Base-by-base conservation (phyloP, 2,888 invertebrate genomes). In the Saturnia pavonia region DNA sequence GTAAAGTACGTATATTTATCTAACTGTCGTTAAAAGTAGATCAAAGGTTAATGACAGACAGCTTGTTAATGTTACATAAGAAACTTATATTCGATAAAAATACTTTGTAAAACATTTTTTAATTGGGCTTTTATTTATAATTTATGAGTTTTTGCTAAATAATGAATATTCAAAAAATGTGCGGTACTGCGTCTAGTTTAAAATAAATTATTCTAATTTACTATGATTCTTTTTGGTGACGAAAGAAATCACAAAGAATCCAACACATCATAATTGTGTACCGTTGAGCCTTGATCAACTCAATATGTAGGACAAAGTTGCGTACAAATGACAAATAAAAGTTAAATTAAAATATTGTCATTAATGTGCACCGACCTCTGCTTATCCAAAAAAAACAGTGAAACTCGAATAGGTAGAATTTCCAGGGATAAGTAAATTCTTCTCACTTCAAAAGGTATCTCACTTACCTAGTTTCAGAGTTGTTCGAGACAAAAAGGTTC, bases 41-140 rank as follows among this genome's bases (percentile, higher is more conserved):
- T 40, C 65, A 65, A 65, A 65, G 65, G 65, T 65, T 65, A 65
- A 40, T 65, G 65, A 65, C 65, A 65, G n/a, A 40, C 40, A 19
- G 40, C 40, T 65, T n/a, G 7, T 40, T 22, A 65, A 65, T 65
- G 0, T 40, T 40, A 63, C 19, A 25, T 63, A 63, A 19, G 63
- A 16, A 34, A 8, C 9, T 14, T 8, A 63, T 40, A 40, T 0
- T 34, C 34, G 6, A 63, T 27, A 25, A 25, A 14, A 4, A 27
- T 27, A 60, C 2, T 27, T 3, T 22, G 16, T 45, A 16, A 1
- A 16, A 45, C 45, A 51, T n/a, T 51, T 51, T 51, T n/a, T 51
- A 11, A 22, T 22, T 1, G 9, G 54, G 22, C 9, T 19, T 19
- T 7, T 16, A 19, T 48, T 16, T 48, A 48, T 48, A 48, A 7